phyloP scores from a whole-genome alignment of 2,113 vertebrate genomes.

The Podilymbus podiceps region DNA sequence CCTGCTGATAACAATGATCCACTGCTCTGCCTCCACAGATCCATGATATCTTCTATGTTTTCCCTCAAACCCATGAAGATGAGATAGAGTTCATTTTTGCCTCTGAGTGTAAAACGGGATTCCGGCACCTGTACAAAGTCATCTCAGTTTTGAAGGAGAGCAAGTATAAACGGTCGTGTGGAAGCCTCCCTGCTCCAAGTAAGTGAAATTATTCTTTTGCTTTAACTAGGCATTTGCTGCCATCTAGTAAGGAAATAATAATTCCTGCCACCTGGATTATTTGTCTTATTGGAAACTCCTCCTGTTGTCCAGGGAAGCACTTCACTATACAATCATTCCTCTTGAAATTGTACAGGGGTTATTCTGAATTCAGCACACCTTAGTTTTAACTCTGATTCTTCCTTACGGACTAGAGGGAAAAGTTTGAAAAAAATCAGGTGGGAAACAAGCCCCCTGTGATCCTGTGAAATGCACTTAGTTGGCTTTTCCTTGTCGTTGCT shows the following conservation, averaged over 20 bases:
- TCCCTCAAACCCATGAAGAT: constrained; percentile 78
- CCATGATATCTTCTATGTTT: constrained; percentile 83
- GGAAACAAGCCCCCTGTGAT: not conserved
- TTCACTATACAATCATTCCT: not conserved
- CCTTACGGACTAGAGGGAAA: not conserved
- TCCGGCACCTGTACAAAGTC: constrained; percentile 81
- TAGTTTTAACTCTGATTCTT: not conserved
- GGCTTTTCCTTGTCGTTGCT: not conserved
- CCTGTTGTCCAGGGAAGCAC: not conserved
- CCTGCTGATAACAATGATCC: not conserved
- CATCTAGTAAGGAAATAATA: not conserved
- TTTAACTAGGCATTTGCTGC: not conserved
- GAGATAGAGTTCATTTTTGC: constrained; percentile 84
- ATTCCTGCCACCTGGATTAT: too few species aligned
- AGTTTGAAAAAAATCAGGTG: not conserved
- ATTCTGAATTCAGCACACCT: not conserved
- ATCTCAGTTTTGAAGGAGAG: constrained; percentile 76
- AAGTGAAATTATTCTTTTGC: constrained; percentile 2
- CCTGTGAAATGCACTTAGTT: not conserved
- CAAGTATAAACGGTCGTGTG: constrained; percentile 74
- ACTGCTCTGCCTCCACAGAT: constrained; percentile 68
- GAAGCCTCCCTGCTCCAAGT: constrained; percentile 76
- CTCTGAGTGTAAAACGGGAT: constrained; percentile 83
- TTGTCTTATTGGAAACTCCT: not conserved
- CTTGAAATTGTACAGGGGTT: not conserved